These are phyloP conservation scores for Cavia porcellus DNA, from an alignment of 2,113 vertebrate genomes.

Conservation along the genomic window DNA sequence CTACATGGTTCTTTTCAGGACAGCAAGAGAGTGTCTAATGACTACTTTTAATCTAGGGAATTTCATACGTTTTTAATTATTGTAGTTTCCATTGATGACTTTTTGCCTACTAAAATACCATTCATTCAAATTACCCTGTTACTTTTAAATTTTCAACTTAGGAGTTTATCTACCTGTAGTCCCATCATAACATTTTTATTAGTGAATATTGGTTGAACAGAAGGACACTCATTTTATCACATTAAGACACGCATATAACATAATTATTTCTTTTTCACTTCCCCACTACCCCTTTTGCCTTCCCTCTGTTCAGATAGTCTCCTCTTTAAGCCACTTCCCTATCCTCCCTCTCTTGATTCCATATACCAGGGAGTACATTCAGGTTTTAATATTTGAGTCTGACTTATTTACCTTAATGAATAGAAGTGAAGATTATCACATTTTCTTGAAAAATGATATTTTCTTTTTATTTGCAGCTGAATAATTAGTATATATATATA, in stretches of 20 bases:
- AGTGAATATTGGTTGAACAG: background rate
- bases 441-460: background rate
- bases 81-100: background rate
- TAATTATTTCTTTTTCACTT: background rate
- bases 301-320: background rate
- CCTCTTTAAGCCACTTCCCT: background rate
- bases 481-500: background rate
- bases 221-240: background rate
- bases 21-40: background rate
- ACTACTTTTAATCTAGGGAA: background rate
- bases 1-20: background rate
- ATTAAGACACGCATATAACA: background rate
- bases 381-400: background rate
- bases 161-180: background rate
- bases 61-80: background rate
- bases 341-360: background rate
- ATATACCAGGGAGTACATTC: background rate
- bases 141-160: background rate
- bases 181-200: background rate
- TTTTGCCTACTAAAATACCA: background rate
- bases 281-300: background rate
- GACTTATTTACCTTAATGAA: background rate
- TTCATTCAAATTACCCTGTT: background rate
- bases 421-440: background rate
- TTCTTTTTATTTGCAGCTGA: background rate